Conservation (phyloP, 2,888 invertebrate genomes). For the Emmelina monodactyla region DNA sequence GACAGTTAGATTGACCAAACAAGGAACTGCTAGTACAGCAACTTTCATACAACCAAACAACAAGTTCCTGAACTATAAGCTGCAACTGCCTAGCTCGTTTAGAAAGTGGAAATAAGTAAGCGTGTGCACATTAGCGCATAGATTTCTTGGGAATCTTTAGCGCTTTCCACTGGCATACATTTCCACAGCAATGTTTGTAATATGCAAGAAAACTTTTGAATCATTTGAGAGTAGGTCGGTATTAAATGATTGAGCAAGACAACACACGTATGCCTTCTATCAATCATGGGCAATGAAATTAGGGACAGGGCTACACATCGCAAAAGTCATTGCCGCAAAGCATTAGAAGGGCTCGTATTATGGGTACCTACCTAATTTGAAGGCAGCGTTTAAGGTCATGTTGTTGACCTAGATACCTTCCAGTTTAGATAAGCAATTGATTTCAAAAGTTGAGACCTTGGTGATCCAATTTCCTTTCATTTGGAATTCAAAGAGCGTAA, state of each 20-base stretch:
- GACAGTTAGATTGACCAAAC: conserved; percentile 17
- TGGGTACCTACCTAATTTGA: conserved; percentile 30
- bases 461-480: conserved; percentile 62
- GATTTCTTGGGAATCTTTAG: conserved; percentile 64
- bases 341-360: conserved; percentile 56
- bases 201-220: not conserved
- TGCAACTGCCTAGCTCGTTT: conserved; percentile 42
- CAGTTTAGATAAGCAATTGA: conserved; percentile 36
- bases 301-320: conserved; percentile 37
- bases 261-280: too few relatives aligned
- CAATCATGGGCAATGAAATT: conserved; percentile 21
- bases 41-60: conserved; percentile 43
- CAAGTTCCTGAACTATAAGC: conserved; percentile 60
- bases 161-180: conserved; percentile 64
- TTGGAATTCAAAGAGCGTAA: conserved; percentile 58
- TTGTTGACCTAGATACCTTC: conserved; percentile 43
- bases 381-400: conserved; percentile 53
- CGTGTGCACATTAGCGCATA: conserved; percentile 42
- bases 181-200: conserved; percentile 18
- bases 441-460: conserved; percentile 62
- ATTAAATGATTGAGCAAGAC: too few relatives aligned
- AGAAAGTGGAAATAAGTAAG: conserved; percentile 60
- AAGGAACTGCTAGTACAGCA: conserved; percentile 50
- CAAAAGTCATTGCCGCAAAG: conserved; percentile 55
- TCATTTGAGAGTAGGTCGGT: not conserved